Percentiles rank a stretch among this genome's conserved stretches.
Evolutionary conservation across 2,888 invertebrate genomes (phyloP).

Genomic region (Xanthia togata): DNA sequence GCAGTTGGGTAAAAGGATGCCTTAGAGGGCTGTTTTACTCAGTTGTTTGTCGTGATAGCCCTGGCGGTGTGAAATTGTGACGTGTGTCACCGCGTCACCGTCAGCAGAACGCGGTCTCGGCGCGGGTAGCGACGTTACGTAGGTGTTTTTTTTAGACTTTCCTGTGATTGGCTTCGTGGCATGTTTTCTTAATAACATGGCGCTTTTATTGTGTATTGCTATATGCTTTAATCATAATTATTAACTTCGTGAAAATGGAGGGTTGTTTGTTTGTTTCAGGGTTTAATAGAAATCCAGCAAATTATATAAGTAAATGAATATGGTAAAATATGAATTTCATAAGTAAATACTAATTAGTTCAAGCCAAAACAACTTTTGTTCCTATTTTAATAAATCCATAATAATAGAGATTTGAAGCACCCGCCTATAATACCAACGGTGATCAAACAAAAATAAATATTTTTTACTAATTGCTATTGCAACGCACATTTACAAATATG

Average conservation of each 20-base stretch:
- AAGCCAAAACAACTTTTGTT: neutral
- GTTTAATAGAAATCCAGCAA: neutral
- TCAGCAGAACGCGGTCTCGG: no score
- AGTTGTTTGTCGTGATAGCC: neutral
- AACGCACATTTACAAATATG: neutral
- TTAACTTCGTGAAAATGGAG: neutral
- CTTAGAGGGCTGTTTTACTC: no score
- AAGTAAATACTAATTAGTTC: neutral
- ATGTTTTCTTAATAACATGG: conserved; percentile 23
- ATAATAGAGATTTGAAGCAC: neutral
- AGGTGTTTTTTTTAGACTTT: conserved; percentile 20
- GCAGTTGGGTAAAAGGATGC: no score
- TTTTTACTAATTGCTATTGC: neutral
- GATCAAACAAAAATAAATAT: neutral
- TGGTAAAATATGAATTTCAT: neutral
- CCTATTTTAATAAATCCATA: neutral
- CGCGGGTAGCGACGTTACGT: neutral
- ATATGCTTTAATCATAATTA: conserved; percentile 15
- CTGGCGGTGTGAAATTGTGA: neutral
- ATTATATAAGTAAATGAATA: no score
- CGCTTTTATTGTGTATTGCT: neutral
- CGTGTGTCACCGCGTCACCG: neutral
- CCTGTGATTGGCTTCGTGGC: conserved; percentile 41
- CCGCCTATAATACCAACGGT: neutral
- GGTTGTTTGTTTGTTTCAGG: conserved; percentile 10